phyloP scores from a whole-genome alignment of 2,113 vertebrate genomes.

The Cynoglossus semilaevis region DNA sequence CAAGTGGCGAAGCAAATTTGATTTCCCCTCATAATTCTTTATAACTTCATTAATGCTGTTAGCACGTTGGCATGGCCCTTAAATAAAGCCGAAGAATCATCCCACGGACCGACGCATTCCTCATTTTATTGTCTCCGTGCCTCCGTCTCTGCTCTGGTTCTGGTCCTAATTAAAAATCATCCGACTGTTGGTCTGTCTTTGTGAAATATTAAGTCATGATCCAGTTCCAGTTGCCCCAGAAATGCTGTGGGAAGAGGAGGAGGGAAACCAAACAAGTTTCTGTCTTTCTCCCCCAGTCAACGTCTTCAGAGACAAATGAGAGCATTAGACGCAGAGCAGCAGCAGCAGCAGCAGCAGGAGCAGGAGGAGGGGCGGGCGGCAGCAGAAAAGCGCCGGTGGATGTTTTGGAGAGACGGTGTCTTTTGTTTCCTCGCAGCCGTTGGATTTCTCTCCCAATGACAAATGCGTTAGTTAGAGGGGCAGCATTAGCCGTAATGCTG shows the following conservation, averaged over 20 bases:
- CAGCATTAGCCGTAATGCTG: constrained; percentile 75
- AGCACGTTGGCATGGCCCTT: constrained; percentile 88
- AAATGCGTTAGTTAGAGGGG: constrained; percentile 75
- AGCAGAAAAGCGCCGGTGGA: constrained; percentile 58
- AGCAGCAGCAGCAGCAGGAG: constrained; percentile 53
- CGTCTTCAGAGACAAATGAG: constrained; percentile 62
- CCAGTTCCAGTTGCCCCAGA: constrained; percentile 54
- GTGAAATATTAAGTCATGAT: constrained; percentile 76
- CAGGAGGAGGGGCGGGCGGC: no score
- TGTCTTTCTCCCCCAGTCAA: constrained; percentile 50
- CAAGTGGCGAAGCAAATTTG: constrained; percentile 99
- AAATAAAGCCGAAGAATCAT: constrained; percentile 77
- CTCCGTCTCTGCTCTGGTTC: constrained; percentile 70
- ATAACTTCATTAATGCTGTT: constrained; percentile 97
- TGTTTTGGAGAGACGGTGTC: constrained; percentile 44
- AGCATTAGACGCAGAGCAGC: constrained; percentile 55
- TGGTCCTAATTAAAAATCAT: constrained; percentile 80
- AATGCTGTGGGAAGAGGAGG: constrained; percentile 48
- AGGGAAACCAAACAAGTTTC: constrained; percentile 62
- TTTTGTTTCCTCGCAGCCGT: constrained; percentile 54
- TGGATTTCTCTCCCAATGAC: constrained; percentile 67
- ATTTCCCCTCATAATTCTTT: constrained; percentile 99
- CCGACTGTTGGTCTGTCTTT: constrained; percentile 66
- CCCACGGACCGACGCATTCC: constrained; percentile 71
- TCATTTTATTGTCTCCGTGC: constrained; percentile 74